Conservation (phyloP, 2,797 vertebrate genomes). For the Myotis planiceps region DNA sequence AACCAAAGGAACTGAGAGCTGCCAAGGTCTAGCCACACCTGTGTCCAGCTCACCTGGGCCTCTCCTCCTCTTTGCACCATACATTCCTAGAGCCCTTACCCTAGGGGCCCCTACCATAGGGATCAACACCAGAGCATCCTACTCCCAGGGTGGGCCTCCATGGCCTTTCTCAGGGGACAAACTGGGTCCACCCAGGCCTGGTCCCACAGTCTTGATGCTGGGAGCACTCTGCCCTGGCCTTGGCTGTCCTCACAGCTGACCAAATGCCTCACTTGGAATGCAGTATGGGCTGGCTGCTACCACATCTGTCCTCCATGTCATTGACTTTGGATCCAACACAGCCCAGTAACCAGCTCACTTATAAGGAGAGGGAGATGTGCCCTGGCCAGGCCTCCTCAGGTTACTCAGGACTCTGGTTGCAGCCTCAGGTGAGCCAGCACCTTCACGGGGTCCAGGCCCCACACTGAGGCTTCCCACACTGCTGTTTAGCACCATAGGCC, state of each 20-base stretch:
- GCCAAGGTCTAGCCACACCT: neutral
- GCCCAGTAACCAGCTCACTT: neutral
- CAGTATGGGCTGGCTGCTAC: neutral
- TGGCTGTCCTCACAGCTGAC: neutral
- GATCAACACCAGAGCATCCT: too few relatives aligned
- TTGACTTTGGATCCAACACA: neutral
- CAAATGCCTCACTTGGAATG: neutral
- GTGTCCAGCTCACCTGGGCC: accelerated
- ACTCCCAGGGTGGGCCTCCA: neutral
- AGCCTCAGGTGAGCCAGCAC: conserved; percentile 9
- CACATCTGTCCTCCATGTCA: neutral
- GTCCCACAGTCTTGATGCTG: neutral
- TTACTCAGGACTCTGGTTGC: neutral
- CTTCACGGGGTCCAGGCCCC: conserved; percentile 17
- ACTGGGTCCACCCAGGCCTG: neutral
- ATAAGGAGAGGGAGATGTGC: neutral
- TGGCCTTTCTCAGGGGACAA: neutral
- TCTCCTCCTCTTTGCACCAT: neutral
- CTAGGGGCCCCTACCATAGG: neutral
- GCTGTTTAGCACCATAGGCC: neutral
- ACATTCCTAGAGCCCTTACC: neutral
- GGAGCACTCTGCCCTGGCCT: neutral
- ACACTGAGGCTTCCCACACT: neutral
- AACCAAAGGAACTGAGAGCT: too few relatives aligned
- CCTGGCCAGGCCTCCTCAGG: neutral